Evolutionary conservation across 2,113 vertebrate species (phyloP), one percentile per base, ranked within the genome.

Genomic region (Rhea pennata): DNA sequence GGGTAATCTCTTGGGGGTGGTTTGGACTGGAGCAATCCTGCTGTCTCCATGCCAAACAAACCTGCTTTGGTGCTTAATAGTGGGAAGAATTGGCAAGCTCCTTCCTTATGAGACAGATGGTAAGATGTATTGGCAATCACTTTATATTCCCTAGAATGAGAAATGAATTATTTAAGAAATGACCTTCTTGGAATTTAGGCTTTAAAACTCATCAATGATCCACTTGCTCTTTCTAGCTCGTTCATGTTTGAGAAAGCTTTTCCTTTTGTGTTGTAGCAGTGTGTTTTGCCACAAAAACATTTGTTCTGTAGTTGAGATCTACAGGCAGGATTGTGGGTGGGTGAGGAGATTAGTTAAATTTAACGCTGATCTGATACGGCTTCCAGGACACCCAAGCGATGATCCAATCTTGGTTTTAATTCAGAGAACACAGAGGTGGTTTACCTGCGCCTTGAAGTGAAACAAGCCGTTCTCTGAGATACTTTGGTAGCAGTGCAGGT

Each of bases 81-180:
- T 6, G 22, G 61, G 81, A 86, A 78, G 61, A 24, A 2, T 44
- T 80, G 89, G 81, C 67, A 91, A 67, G 67, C 36, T 20, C 42
- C 10, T 80, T 83, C 54, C 54, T 66, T 81, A 8, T 16, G 84
- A 58, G 84, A 29, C 0, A 1, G 39, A 24, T 65, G 42, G 23
- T 76, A 67, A 82, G 67, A 77, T 95, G 92, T 92, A 87, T 95
- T 91, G 51, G 59, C 82, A 69, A 5, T 84, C 54, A 21, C 77
- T 94, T 87, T 85, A 72, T 91, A 80, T 91, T 86, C 92, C n/a
- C 75, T 62, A 56, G 89, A 91, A 86, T 75, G 56, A 84, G 74
- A 73, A 83, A 80, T 73, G 24, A 91, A 72, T 90, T 94, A 70
- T 87, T 94, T 75, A 86, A 95, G 81, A 77, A 92, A 21, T 1